Conservation (phyloP, 2,888 invertebrate genomes). For the Notodonta ziczac region DNA sequence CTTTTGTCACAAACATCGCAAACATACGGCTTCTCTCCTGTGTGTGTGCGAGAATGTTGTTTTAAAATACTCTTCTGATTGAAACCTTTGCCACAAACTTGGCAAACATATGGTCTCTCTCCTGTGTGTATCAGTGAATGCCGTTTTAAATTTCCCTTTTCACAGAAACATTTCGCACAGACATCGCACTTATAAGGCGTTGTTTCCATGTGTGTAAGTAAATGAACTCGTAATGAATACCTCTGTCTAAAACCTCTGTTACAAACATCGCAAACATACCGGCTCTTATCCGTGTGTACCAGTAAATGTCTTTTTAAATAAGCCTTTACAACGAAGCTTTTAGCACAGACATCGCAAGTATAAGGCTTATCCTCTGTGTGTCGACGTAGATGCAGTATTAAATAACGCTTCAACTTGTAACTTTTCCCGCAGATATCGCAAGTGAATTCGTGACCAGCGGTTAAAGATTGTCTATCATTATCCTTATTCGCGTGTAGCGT, state of each 20-base stretch:
- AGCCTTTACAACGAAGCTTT: not conserved
- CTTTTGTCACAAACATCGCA: too few species aligned
- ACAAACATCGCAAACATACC: not conserved
- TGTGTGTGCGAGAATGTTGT: too few species aligned
- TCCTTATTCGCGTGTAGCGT: too few species aligned
- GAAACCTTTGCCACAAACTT: too few species aligned
- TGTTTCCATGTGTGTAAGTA: not conserved
- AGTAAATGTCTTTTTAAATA: not conserved
- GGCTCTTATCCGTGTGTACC: not conserved
- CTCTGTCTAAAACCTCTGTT: not conserved
- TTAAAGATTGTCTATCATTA: too few species aligned
- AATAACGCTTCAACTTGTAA: not conserved
- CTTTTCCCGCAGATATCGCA: not conserved
- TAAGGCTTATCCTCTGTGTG: not conserved
- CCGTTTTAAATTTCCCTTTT: too few species aligned
- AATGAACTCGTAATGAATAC: not conserved
- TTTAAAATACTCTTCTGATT: too few species aligned
- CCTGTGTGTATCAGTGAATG: too few species aligned
- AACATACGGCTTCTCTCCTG: too few species aligned
- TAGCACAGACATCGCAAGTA: not conserved
- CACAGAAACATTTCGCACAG: not conserved
- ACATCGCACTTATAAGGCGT: not conserved
- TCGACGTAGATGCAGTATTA: not conserved
- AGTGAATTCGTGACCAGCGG: too few species aligned
- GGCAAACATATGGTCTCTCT: too few species aligned